These are phyloP conservation scores for cattle (Bos taurus) DNA, from an alignment of 2,113 vertebrate species.

Conservation along the genomic window DNA sequence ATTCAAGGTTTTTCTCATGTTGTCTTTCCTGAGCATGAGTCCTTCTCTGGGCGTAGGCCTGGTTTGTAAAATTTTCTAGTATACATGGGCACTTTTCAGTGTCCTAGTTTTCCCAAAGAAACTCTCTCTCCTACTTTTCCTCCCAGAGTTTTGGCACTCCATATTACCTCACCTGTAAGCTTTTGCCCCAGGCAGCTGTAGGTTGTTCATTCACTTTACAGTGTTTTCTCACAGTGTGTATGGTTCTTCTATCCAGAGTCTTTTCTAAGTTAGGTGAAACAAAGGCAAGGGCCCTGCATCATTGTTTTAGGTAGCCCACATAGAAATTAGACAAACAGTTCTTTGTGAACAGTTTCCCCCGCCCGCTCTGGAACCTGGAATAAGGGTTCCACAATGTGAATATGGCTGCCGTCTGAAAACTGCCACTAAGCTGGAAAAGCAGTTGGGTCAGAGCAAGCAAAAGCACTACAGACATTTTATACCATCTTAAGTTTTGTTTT, in stretches of 20 bases:
- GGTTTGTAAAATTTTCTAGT: not conserved
- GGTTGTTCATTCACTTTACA: not conserved
- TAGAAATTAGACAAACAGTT: not conserved
- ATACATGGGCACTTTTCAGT: not conserved
- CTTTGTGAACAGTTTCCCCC: not conserved
- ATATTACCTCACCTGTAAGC: not conserved
- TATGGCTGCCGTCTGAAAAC: not conserved
- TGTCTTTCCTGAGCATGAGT: not conserved
- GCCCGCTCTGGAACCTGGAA: not conserved
- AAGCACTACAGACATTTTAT: not conserved
- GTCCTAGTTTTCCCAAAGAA: not conserved
- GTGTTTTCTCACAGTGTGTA: not conserved
- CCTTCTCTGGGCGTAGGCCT: not conserved
- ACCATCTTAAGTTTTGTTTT: not conserved
- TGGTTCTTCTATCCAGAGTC: not conserved
- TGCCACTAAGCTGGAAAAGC: not conserved
- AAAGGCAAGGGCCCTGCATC: not conserved
- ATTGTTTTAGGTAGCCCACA: not conserved
- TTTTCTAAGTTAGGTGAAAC: not conserved
- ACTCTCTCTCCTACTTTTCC: not conserved
- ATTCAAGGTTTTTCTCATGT: not conserved
- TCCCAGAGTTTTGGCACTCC: not conserved
- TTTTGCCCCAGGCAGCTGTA: not conserved
- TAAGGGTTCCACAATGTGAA: not conserved
- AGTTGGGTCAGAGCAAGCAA: not conserved